Conservation (phyloP, 2,888 invertebrate species). For the Catocala sponsa region DNA sequence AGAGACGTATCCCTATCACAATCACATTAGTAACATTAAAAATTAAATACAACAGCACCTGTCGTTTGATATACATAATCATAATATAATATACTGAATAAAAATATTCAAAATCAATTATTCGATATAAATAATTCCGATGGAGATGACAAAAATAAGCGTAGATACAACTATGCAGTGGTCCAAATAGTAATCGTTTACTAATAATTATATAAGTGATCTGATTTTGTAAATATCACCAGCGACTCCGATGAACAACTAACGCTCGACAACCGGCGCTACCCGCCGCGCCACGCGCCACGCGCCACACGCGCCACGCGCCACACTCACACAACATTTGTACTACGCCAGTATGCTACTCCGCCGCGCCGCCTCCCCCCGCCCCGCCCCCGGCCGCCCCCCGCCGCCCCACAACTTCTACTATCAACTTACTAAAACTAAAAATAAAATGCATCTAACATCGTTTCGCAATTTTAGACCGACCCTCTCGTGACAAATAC, state of each 20-base stretch:
- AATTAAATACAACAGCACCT: constrained; percentile 86
- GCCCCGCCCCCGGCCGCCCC: constrained; percentile 60
- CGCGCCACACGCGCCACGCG: no score
- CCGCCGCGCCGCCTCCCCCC: no score
- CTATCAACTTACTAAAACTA: constrained; percentile 67
- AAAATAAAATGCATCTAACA: constrained; percentile 74
- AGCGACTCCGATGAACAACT: constrained; percentile 72
- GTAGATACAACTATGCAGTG: constrained; percentile 78
- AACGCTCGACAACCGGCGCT: constrained; percentile 77
- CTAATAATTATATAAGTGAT: constrained; percentile 56
- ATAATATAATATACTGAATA: constrained; percentile 70
- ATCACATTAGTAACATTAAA: constrained; percentile 78
- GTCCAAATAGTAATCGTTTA: constrained; percentile 68
- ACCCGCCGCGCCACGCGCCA: no score
- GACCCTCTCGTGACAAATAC: constrained; percentile 59
- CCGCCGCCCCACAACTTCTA: constrained; percentile 56
- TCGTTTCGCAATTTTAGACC: constrained; percentile 64
- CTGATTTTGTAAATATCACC: constrained; percentile 71
- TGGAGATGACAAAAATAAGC: constrained; percentile 71
- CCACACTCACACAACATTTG: constrained; percentile 79
- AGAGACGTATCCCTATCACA: constrained; percentile 82
- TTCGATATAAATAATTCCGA: constrained; percentile 73
- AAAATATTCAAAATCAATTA: constrained; percentile 75
- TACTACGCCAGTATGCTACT: constrained; percentile 84
- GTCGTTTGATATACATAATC: constrained; percentile 79